A percentile compares a stretch with the other conserved stretches of the same genome.
Conservation (phyloP, 2,888 invertebrate genomes). For the Trichogramma dendrolimi region DNA sequence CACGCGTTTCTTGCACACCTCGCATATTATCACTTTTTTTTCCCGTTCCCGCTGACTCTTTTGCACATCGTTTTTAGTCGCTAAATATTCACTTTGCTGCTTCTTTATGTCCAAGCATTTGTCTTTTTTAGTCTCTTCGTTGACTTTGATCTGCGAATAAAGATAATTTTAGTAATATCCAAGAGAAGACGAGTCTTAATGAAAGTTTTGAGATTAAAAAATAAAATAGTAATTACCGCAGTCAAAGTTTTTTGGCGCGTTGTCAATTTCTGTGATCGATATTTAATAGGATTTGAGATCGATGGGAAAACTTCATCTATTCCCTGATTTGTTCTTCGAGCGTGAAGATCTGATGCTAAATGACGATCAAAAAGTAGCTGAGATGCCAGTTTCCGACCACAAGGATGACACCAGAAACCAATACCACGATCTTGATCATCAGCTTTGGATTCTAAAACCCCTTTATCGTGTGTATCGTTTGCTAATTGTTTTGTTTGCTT, state of each 20-base stretch:
- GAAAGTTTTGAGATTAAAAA: background rate
- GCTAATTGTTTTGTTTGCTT: slow-evolving; percentile 3
- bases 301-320: slow-evolving; percentile 54
- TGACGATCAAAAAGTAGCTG: slow-evolving; percentile 73
- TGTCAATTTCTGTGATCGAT: background rate
- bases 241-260: slow-evolving; percentile 21
- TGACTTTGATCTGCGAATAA: slow-evolving; percentile 4
- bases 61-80: no score
- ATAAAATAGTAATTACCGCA: slow-evolving; percentile 11
- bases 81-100: no score
- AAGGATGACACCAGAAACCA: slow-evolving; percentile 56
- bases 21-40: slow-evolving; percentile 60
- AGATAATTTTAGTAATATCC: background rate
- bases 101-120: slow-evolving; percentile 10
- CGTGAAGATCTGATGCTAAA: slow-evolving; percentile 69
- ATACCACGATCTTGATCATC: slow-evolving; percentile 30
- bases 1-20: slow-evolving; percentile 69
- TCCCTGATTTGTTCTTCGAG: slow-evolving; percentile 54
- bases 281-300: background rate
- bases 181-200: background rate
- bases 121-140: slow-evolving; percentile 21
- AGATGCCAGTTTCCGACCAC: slow-evolving; percentile 71
- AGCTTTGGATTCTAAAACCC: slow-evolving; percentile 65
- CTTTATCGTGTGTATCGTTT: slow-evolving; percentile 67
- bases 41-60: background rate